Conservation (phyloP, 2,113 vertebrate species). For the Anolis sagrei region DNA sequence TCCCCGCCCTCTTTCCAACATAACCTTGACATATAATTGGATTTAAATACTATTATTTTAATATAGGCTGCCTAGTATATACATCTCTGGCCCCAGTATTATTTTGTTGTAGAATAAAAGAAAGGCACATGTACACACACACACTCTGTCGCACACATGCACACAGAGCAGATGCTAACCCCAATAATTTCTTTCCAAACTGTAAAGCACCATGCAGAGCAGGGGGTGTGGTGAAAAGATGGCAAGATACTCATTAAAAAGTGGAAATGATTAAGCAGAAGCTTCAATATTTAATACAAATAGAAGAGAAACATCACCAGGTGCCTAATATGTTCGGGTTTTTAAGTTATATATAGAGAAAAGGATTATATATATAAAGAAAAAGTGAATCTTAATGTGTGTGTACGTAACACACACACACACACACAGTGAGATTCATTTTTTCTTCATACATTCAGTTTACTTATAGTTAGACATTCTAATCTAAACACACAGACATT, state of each 20-base stretch:
- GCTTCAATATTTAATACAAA: constrained; percentile 56
- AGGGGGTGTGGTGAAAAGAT: constrained; percentile 26
- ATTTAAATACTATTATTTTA: constrained; percentile 36
- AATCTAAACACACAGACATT: too few relatives aligned
- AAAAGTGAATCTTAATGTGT: too few relatives aligned
- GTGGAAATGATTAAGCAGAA: constrained; percentile 39
- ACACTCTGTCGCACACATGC: too few relatives aligned
- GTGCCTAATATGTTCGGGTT: constrained; percentile 29
- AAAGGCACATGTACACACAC: neutral
- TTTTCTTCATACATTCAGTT: too few relatives aligned
- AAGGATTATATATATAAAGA: too few relatives aligned
- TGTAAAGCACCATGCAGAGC: neutral
- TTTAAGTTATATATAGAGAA: too few relatives aligned
- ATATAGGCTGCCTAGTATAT: neutral
- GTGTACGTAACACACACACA: too few relatives aligned
- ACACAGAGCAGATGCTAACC: constrained; percentile 1
- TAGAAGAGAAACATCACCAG: constrained; percentile 10
- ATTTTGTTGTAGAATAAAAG: constrained; percentile 16
- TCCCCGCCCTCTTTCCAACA: neutral
- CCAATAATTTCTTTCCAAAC: constrained; percentile 19
- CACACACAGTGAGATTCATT: too few relatives aligned
- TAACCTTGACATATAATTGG: neutral
- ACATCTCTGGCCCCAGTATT: neutral
- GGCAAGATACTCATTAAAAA: constrained; percentile 55
- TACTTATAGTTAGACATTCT: too few relatives aligned